Base-by-base conservation (phyloP, 2,888 invertebrate genomes). In the Netelia fuscicornis region DNA sequence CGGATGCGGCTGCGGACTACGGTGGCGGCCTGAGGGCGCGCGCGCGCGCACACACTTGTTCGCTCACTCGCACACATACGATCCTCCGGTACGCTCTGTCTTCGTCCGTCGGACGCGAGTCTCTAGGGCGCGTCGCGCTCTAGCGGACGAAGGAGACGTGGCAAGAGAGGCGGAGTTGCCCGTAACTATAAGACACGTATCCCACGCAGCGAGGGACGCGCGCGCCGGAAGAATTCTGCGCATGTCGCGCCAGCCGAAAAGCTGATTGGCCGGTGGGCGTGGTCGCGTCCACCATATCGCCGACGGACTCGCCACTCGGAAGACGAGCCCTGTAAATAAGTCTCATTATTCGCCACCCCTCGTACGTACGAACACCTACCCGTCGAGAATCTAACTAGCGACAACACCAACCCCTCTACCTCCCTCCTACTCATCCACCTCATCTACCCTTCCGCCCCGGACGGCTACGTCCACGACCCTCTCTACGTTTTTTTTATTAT, bases 201-300 rank as follows among this genome's bases (percentile, higher is more conserved):
- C 30, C 30, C 30, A 30, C 30, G 30, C 5, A 30, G 30, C 30
- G 30, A 30, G 30, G 30, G 30, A 30, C 30, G 30, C 30, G 30
- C 30, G 67, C 48, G 60, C 52, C 44, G 71, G 76, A 76, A 58
- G 64, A 23, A 77, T 70, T 65, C 81, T 58, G 81, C 76, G 71
- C 58, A 44, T 60, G 72, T 62, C 79, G 65, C 70, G 42, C 37
- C 44, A 54, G 58, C 52, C 9, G 17, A 10, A 58, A 23, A 37
- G 68, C 2, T 60, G 64, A 91, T 92, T 92, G 92, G 92, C 67
- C 86, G 86, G 71, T 88, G 89, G 90, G 91, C 88, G 89, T 87
- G 89, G 89, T 89, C 75, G 79, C 81, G 79, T 87, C 91, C 90
- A 91, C 90, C 91, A 90, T 90, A 81, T 88, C 88, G 89, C 48